Base-by-base conservation (phyloP, 2,797 vertebrate species). In the Melanogrammus aeglefinus region DNA sequence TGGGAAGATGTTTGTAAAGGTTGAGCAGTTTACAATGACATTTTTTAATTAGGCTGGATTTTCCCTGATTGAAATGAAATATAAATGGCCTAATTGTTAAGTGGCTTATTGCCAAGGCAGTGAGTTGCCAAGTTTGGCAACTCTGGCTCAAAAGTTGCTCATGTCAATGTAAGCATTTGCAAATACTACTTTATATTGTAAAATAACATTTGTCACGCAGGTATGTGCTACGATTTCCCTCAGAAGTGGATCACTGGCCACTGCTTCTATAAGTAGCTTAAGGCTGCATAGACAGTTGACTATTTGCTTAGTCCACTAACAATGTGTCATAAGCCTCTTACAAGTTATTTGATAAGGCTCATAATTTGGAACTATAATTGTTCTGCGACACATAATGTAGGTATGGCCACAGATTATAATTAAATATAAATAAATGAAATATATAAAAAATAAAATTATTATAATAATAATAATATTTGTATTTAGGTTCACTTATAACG, bases 41-140 rank as follows among this genome's bases (percentile, higher is more conserved):
- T 90, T 88, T 92, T 94, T 94, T 94, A 94, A 94, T 95, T 94
- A 93, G 90, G 91, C 86, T 84, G 93, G 93, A 93, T 94, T 95
- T 94, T 92, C 88, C 88, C 81, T 90, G 91, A 94, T 94, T 92
- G 89, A 93, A 93, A 91, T 92, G 77, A 93, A 90, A 91, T 92
- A 92, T 92, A 93, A 91, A 93, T 93, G 88, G 82, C 89, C 63
- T 27, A 10, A 69, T 91, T 89, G 90, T 93, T 90, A 91, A 87
- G 87, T 27, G 82, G 91, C 90, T 94, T 93, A 94, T 94, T 91
- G 72, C 82, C 84, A 83, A 83, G 82, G 80, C 6, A 1, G 72
- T 84, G 79, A 87, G 82, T 86, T 72, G 77, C 73, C n/a, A 72
- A 83, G 85, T 79, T 84, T 63, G 57, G 57, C 57, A n/a, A 63